Evolutionary conservation across 2,888 invertebrate genomes (phyloP), one percentile per base, ranked within the genome.

Genomic region (Himalopsyche kuldschensis): DNA sequence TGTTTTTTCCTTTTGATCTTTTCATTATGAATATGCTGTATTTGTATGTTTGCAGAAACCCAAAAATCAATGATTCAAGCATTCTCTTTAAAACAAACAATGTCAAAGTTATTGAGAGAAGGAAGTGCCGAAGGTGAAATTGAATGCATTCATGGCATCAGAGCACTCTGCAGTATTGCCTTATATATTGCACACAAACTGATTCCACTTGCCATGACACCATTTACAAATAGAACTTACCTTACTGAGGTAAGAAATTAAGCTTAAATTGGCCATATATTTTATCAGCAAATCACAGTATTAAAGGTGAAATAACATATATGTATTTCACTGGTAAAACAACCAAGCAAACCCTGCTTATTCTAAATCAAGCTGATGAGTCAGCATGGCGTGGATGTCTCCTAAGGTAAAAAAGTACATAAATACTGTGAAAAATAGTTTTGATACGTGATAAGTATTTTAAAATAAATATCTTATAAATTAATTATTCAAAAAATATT

Each of bases 141-240:
- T 86, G 91, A 93, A 46, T 94, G 95, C 88, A 93, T 96, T 84
- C 94, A 96, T 87, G 94, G 96, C 3, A 91, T 96, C 46, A 92
- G 95, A 86, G 93, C 94, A n/a, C 87, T 94, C 48, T 92, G 93
- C 82, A 95, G 94, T 3, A 87, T 94, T 1, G 92, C 93, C 85
- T 89, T 95, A 83, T 92, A 95, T 86, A 88, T 94, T 15, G 94
- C 93, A 6, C 94, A 95, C 88, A 95, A 95, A 89, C 92, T 94
- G 87, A 90, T 95, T 84, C 93, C 94, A 79, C 90, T 94, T 6
- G 93, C 93, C 30, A 92, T 92, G 84, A 91, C 93, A 87, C 95
- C 95, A 0, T 93, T 93, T 87, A 92, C 93, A 82, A 95, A 95
- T 89, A 92, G 95, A 85, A 87, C 91, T 81, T 90, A 89, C 86